Percentiles rank a stretch among this genome's conserved stretches.
phyloP scores from a whole-genome alignment of 2,113 vertebrate genomes.

The Aspidoscelis tigris region DNA sequence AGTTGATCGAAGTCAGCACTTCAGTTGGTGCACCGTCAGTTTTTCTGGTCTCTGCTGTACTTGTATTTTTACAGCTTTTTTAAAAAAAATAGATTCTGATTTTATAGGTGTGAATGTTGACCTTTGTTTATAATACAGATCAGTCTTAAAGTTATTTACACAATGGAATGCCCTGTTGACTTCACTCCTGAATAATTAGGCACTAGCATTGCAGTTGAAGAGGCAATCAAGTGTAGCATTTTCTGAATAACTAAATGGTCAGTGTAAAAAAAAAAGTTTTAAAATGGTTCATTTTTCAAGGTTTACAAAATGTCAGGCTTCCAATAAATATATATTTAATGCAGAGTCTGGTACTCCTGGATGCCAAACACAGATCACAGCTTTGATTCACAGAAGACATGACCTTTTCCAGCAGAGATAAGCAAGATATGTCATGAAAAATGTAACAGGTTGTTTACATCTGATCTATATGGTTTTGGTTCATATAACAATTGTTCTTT shows the following conservation, averaged over 20 bases:
- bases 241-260: not conserved
- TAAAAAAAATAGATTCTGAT: not conserved
- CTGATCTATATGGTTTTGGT: constrained; percentile 16
- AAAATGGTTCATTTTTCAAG: constrained; percentile 15
- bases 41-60: too few relatives aligned
- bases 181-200: not conserved
- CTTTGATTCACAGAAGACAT: constrained; percentile 23
- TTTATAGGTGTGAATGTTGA: not conserved
- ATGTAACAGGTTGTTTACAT: constrained; percentile 20
- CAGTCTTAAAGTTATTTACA: not conserved
- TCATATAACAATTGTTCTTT: not conserved
- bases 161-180: not conserved
- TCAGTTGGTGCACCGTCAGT: too few relatives aligned
- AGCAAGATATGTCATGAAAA: constrained; percentile 20
- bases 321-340: constrained; percentile 34
- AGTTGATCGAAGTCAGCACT: too few relatives aligned
- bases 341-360: not conserved
- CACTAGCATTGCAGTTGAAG: not conserved
- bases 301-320: constrained; percentile 28
- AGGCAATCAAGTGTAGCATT: not conserved
- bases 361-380: constrained; percentile 25
- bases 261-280: not conserved
- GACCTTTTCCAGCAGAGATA: constrained; percentile 16
- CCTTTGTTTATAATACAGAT: not conserved
- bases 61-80: too few relatives aligned